Percentiles rank a stretch among this genome's conserved stretches.
These are phyloP conservation scores for Mactra quadrangularis DNA, from an alignment of 1,140 invertebrate species.

Conservation along the genomic window DNA sequence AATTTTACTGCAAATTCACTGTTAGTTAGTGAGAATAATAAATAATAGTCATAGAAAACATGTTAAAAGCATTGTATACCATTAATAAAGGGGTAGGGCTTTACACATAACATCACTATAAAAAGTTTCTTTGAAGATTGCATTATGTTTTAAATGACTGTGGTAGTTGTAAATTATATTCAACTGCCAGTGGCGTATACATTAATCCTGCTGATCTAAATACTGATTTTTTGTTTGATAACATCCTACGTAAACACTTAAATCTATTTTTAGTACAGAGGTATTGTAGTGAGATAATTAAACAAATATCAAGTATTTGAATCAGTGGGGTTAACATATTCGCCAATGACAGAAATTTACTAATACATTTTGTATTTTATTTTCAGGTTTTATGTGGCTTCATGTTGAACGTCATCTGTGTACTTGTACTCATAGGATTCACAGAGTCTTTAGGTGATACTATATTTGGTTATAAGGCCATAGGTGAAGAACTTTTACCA, in stretches of 20 bases:
- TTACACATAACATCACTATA: no score
- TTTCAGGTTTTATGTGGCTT: constrained; percentile 89
- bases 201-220: no score
- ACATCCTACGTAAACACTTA: background rate
- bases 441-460: constrained; percentile 87
- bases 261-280: background rate
- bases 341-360: background rate
- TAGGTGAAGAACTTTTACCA: constrained; percentile 35
- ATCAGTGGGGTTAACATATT: no score
- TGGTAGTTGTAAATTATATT: background rate
- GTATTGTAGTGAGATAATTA: background rate
- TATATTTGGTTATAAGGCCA: constrained; percentile 62
- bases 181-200: background rate
- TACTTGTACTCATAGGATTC: constrained; percentile 87
- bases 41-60: no score
- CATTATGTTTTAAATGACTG: background rate
- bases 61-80: no score
- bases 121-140: background rate
- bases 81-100: no score
- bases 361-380: background rate
- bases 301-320: no score
- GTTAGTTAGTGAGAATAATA: no score
- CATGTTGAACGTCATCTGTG: constrained; percentile 90
- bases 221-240: background rate
- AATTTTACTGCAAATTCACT: no score